Conservation (phyloP, 1,140 invertebrate genomes). For the Ephestia elutella region DNA sequence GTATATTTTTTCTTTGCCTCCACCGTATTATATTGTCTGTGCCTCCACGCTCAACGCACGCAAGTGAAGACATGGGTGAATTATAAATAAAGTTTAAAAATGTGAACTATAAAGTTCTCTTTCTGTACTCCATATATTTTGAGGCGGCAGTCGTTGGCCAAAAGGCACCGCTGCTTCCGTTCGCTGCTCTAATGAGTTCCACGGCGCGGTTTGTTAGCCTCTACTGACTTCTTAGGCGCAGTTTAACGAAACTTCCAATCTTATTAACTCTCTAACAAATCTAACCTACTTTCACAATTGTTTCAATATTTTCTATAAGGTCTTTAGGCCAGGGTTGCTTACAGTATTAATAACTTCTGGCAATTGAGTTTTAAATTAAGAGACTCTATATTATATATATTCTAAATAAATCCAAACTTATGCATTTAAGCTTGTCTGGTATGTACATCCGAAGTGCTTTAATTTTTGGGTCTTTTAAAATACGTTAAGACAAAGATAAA, state of each 20-base stretch:
- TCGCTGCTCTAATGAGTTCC: constrained; percentile 7
- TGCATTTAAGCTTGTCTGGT: no score
- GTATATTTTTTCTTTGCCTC: no score
- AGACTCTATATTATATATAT: no score
- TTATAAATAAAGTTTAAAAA: neutral
- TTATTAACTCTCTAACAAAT: neutral
- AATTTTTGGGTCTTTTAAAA: no score
- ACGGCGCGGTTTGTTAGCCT: neutral
- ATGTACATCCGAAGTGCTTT: no score
- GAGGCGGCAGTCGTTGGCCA: neutral
- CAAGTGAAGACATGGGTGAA: no score
- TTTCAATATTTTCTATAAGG: neutral
- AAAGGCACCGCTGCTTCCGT: constrained; percentile 2
- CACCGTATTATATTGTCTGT: no score
- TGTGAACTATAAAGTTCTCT: neutral
- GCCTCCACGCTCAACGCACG: no score
- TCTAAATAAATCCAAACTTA: no score
- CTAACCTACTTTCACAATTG: neutral
- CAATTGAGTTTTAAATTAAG: no score
- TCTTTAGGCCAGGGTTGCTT: neutral
- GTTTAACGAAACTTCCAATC: neutral
- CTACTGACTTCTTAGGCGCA: neutral
- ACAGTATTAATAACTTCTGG: no score
- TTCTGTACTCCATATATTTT: neutral
- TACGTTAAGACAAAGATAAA: no score